These are phyloP conservation scores for Chymomyza fuscimana DNA, from an alignment of 2,888 invertebrate genomes.

Conservation along the genomic window DNA sequence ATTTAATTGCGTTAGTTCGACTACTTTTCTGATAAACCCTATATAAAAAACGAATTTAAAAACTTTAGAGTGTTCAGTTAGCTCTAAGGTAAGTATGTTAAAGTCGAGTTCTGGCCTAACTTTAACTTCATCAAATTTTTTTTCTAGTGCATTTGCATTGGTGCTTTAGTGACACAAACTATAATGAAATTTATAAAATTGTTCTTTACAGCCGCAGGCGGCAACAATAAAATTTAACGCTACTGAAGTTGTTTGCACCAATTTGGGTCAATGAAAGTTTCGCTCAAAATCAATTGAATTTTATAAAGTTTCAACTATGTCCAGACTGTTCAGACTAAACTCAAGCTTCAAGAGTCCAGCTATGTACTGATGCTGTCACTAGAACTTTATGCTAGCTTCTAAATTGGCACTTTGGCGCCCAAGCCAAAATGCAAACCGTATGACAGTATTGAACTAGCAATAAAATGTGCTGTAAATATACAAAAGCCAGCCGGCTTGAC, in stretches of 20 bases:
- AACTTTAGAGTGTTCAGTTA: too few species aligned
- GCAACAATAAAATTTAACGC: conserved; percentile 32
- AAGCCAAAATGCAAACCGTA: conserved; percentile 1
- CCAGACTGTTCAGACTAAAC: not conserved
- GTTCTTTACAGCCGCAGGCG: conserved; percentile 42
- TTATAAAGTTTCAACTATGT: conserved; percentile 56
- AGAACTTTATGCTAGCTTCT: conserved; percentile 37
- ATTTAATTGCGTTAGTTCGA: too few species aligned
- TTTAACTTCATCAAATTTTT: not conserved
- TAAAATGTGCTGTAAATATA: conserved; percentile 54
- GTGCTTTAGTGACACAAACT: conserved; percentile 3
- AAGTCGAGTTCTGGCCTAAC: too few species aligned
- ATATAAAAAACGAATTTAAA: too few species aligned
- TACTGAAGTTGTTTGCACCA: conserved; percentile 50
- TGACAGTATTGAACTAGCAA: conserved; percentile 41
- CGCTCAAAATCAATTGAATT: conserved; percentile 67
- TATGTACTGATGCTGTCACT: conserved; percentile 34
- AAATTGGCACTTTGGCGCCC: conserved; percentile 28
- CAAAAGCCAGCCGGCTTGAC: conserved; percentile 21
- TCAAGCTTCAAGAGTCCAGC: not conserved
- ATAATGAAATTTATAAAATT: conserved; percentile 71
- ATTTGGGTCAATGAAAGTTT: conserved; percentile 70
- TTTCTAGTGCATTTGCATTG: not conserved
- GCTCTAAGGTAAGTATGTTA: too few species aligned
- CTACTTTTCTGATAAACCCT: too few species aligned